Base-by-base conservation (phyloP, 2,888 invertebrate species). In the Rotaria magnacalcarata region DNA sequence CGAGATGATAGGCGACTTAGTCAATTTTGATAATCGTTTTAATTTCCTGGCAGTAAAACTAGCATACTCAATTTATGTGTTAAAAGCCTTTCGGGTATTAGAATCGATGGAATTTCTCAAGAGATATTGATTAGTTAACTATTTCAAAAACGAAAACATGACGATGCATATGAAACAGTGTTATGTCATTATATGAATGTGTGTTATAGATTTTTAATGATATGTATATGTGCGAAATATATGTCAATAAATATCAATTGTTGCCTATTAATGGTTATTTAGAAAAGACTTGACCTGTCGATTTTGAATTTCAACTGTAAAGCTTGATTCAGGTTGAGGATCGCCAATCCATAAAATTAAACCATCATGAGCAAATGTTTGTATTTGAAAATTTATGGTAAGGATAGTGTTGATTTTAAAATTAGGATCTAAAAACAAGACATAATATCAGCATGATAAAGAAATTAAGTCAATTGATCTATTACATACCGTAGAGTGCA, bases 251-350 rank as follows among this genome's bases (percentile, higher is more conserved):
- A 4, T 21, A 24, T 56, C 8, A 14, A 56, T 24, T 56, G 6
- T 24, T 56, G 8, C 24, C 56, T 24, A 24, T 24, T 5, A 24
- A 24, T 4, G 10, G 0, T 21, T 21, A 54, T 54, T 4, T 4
- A 54, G 50, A 54, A 54, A 21, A 67, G 7, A 4, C 14, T 11
- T 47, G 4, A 80, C 80, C 24, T 80, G 80, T 47, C 47, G 43
- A 80, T 80, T 80, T 47, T 80, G 80, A 47, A 80, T 80, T 47
- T 80, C 80, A 24, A 80, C 47, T 24, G 80, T 80, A 80, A 80
- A 80, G 47, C 80, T 80, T 47, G 43, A 47, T 47, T 80, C 80
- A 24, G 80, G 47, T 47, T n/a, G 47, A 10, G 47, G 0, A 80
- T 80, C 80, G 4, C 80, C 47, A 3, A 80, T 47, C 80, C 80